Evolutionary conservation across 2,888 invertebrate species (phyloP).

Genomic region (Rotaria socialis): DNA sequence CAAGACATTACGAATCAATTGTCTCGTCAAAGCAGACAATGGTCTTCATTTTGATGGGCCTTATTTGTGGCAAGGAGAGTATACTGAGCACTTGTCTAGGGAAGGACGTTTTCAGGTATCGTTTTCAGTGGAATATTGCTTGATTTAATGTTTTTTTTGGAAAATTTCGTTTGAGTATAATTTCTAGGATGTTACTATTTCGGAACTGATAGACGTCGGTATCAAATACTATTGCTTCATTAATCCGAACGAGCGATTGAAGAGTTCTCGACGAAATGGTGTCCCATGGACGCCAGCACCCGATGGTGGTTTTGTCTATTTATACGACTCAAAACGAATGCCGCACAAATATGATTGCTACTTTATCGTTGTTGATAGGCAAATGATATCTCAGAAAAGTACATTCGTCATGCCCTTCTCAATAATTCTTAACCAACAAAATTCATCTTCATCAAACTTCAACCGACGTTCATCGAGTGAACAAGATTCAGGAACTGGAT

Average conservation of each 20-base stretch:
- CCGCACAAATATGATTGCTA: neutral
- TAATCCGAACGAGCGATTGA: neutral
- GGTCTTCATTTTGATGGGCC: neutral
- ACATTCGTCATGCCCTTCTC: neutral
- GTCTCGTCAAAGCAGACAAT: neutral
- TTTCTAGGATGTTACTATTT: neutral
- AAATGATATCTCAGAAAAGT: neutral
- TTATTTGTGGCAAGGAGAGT: neutral
- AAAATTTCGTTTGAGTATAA: neutral
- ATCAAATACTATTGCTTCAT: constrained; percentile 9
- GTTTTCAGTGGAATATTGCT: no score
- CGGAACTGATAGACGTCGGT: neutral
- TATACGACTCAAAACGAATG: neutral
- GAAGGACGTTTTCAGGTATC: neutral
- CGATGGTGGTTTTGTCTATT: neutral
- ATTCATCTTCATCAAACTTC: no score
- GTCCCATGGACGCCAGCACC: neutral
- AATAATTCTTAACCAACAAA: neutral
- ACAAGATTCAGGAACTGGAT: neutral
- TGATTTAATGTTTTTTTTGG: no score
- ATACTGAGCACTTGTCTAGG: neutral
- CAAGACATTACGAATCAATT: neutral
- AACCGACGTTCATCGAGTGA: no score
- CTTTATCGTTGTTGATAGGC: neutral
- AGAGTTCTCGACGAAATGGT: neutral